A percentile compares a stretch with the other conserved stretches of the same genome.
These are phyloP conservation scores for Phymastichus coffea DNA, from an alignment of 1,140 invertebrate genomes.

Conservation along the genomic window DNA sequence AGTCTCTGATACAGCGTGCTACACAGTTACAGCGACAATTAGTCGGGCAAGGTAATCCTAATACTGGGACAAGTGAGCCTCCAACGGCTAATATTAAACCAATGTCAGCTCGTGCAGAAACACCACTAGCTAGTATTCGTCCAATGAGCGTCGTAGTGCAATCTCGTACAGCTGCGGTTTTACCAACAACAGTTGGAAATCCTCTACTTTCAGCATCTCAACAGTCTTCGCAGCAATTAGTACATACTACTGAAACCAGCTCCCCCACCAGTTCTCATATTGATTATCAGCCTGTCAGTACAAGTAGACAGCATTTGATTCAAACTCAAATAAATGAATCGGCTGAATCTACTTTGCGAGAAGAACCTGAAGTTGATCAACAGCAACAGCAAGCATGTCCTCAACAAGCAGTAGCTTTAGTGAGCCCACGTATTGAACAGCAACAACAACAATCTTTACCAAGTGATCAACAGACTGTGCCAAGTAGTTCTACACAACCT, in stretches of 20 bases:
- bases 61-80: conserved; percentile 66
- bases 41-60: conserved; percentile 66
- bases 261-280: conserved; percentile 59
- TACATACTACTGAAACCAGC: conserved; percentile 58
- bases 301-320: conserved; percentile 48
- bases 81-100: conserved; percentile 93
- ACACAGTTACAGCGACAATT: conserved; percentile 78
- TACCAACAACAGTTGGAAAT: conserved; percentile 66
- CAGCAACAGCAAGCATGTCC: conserved; percentile 53
- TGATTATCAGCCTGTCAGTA: conserved; percentile 54
- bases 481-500: conserved; percentile 58
- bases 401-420: conserved; percentile 71
- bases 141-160: conserved; percentile 82
- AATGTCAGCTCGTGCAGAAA: conserved; percentile 80
- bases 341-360: conserved; percentile 52
- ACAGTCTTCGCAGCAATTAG: conserved; percentile 53
- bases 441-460: conserved; percentile 50
- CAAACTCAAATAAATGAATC: conserved; percentile 52
- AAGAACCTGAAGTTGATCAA: conserved; percentile 54
- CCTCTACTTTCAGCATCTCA: conserved; percentile 65
- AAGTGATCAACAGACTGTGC: conserved; percentile 59
- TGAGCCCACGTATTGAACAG: conserved; percentile 71
- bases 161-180: conserved; percentile 74
- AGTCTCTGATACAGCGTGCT: conserved; percentile 71
- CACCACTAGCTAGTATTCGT: conserved; percentile 85